phyloP scores from a whole-genome alignment of 2,113 vertebrate genomes.

The Vulpes lagopus region DNA sequence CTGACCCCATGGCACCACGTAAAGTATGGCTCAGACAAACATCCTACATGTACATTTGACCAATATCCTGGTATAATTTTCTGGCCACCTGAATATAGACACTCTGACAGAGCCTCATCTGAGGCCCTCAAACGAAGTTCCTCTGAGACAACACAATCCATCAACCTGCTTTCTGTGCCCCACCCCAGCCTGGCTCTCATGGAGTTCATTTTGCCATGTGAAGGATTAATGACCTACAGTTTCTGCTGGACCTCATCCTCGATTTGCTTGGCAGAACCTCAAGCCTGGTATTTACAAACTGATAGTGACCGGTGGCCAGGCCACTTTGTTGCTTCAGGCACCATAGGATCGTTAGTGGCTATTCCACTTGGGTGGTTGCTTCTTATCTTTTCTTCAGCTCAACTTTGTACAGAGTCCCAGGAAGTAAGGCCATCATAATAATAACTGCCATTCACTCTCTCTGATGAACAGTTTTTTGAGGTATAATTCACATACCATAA shows the following conservation, averaged over 20 bases:
- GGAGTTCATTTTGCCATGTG: neutral
- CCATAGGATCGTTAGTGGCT: neutral
- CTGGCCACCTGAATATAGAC: neutral
- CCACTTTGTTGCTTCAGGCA: neutral
- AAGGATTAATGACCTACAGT: neutral
- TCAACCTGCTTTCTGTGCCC: neutral
- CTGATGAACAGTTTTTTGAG: neutral
- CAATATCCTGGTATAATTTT: neutral
- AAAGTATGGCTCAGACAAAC: neutral
- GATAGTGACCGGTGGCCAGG: neutral
- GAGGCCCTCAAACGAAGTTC: neutral
- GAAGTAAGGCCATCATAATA: too few species aligned
- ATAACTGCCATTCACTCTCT: neutral
- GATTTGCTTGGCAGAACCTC: neutral
- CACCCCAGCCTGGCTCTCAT: rapidly evolving
- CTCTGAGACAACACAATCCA: neutral
- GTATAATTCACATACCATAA: neutral
- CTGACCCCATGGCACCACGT: neutral
- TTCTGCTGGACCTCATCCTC: neutral
- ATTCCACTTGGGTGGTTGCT: neutral
- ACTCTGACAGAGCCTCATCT: neutral
- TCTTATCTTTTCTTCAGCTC: neutral
- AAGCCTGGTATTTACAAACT: neutral
- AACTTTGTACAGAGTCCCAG: neutral
- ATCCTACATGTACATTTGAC: neutral